These are phyloP conservation scores for Calliphora vomitoria DNA, from an alignment of 2,888 invertebrate species.

Conservation along the genomic window DNA sequence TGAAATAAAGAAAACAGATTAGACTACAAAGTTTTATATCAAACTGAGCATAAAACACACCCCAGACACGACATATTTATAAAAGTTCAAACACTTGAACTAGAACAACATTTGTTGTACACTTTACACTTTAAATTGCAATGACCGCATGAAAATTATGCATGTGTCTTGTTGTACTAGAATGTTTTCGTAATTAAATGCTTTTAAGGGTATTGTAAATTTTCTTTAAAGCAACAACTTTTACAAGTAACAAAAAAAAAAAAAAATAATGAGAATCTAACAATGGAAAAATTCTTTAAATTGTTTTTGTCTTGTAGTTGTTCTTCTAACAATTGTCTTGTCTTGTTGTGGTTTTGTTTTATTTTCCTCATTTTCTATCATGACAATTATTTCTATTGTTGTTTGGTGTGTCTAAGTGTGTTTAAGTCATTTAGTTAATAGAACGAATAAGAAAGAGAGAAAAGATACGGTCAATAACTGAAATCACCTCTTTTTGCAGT, in stretches of 20 bases:
- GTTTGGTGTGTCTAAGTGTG: not conserved
- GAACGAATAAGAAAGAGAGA: not conserved
- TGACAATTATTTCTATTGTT: conserved; percentile 47
- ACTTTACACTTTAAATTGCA: conserved; percentile 28
- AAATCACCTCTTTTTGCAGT: not conserved
- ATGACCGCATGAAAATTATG: conserved; percentile 40
- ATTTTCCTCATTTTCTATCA: not conserved
- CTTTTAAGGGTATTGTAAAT: conserved; percentile 56
- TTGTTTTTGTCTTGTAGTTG: conserved; percentile 31
- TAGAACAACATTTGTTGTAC: not conserved
- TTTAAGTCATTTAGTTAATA: conserved; percentile 4
- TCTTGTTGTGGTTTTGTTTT: conserved; percentile 18
- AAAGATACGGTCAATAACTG: not conserved
- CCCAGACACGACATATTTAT: not conserved
- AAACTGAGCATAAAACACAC: conserved; percentile 6
- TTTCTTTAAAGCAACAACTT: not conserved
- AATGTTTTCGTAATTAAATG: conserved; percentile 61
- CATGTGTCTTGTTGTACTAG: conserved; percentile 30
- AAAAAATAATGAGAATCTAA: conserved; percentile 1
- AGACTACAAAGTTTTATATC: not conserved
- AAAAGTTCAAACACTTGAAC: not conserved
- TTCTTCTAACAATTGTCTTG: conserved; percentile 40
- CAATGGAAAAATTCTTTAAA: conserved; percentile 38
- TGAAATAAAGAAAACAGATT: not conserved
- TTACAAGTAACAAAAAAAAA: not conserved